Evolutionary conservation across 2,113 vertebrate genomes (phyloP).

Genomic region (Oreochromis spilurus): DNA sequence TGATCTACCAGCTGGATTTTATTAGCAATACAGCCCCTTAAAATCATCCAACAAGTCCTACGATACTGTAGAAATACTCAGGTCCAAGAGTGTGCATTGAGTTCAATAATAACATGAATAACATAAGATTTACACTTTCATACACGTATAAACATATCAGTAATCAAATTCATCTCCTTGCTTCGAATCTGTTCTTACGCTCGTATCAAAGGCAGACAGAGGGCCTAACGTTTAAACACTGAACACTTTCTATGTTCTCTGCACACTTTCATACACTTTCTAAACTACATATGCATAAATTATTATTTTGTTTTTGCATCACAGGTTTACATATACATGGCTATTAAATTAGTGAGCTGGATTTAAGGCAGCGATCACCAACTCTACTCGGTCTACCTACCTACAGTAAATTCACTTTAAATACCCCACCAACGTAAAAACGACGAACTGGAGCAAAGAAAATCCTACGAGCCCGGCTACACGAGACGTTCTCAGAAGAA

Average conservation of each 20-base stretch:
- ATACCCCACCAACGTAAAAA: slow-evolving; percentile 18
- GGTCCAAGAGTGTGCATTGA: slow-evolving; percentile 72
- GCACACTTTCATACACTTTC: slow-evolving; percentile 28
- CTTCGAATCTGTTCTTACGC: slow-evolving; percentile 74
- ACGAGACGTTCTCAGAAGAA: not conserved
- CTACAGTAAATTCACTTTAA: slow-evolving; percentile 27
- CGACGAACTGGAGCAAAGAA: not conserved
- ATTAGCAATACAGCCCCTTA: slow-evolving; percentile 85
- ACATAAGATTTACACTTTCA: slow-evolving; percentile 34
- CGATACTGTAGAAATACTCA: slow-evolving; percentile 78
- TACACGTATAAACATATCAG: slow-evolving; percentile 55
- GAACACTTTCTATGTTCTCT: not conserved
- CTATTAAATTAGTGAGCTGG: slow-evolving; percentile 43
- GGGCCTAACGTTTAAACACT: not conserved
- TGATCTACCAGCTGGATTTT: slow-evolving; percentile 86
- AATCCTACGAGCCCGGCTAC: not conserved
- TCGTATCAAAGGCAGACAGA: slow-evolving; percentile 68
- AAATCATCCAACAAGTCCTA: slow-evolving; percentile 68
- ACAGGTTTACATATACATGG: slow-evolving; percentile 49
- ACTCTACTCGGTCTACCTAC: slow-evolving; percentile 30
- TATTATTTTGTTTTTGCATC: slow-evolving; percentile 49
- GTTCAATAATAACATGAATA: slow-evolving; percentile 28
- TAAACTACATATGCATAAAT: slow-evolving; percentile 72
- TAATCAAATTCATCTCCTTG: slow-evolving; percentile 52
- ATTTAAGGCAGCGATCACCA: slow-evolving; percentile 47